Conservation (phyloP, 2,797 vertebrate genomes). For the Diglossa cyanea region DNA sequence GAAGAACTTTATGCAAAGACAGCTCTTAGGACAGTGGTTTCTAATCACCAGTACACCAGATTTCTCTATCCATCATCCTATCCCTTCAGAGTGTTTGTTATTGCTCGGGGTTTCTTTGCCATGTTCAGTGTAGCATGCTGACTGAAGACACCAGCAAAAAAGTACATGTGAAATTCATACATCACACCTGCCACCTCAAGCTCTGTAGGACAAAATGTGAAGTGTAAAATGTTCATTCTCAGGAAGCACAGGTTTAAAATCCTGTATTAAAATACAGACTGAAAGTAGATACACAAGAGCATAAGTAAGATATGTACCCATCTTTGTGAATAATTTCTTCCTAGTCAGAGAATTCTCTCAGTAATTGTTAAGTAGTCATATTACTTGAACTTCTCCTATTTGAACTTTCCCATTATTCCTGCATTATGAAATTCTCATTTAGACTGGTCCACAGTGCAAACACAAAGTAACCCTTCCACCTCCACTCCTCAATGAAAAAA, state of each 20-base stretch:
- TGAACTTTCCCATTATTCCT: background rate
- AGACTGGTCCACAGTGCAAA: background rate
- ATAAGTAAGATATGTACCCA: background rate
- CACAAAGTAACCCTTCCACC: background rate
- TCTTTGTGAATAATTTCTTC: background rate
- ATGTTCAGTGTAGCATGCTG: accelerated
- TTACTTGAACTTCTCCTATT: background rate
- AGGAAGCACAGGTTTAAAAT: background rate
- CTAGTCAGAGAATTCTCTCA: background rate
- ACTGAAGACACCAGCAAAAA: background rate
- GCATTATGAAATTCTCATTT: background rate
- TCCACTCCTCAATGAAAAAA: background rate
- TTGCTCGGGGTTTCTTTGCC: background rate
- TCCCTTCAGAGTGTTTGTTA: background rate
- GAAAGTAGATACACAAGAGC: background rate
- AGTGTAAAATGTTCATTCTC: background rate
- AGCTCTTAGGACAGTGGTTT: background rate
- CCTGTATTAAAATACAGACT: background rate
- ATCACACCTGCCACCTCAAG: background rate
- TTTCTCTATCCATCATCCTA: background rate
- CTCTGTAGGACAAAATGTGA: background rate
- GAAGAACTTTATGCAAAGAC: background rate
- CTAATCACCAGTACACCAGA: background rate
- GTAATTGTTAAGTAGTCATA: background rate
- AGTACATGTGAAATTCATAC: background rate